Evolutionary conservation across 2,888 invertebrate genomes (phyloP), one percentile per base, ranked within the genome.

Genomic region (Watsonalla binaria): DNA sequence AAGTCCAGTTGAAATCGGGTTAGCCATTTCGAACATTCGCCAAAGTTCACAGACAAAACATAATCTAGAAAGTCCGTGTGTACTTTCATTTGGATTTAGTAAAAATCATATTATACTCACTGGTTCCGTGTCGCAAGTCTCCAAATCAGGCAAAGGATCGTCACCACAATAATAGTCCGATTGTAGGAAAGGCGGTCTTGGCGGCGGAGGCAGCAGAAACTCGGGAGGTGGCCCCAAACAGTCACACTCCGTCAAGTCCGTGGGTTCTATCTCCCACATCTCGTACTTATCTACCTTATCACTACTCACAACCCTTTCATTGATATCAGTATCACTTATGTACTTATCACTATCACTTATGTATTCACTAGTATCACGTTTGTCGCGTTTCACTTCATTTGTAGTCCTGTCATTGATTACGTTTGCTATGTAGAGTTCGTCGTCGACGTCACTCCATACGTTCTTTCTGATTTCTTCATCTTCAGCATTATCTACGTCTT

Each of bases 81-180:
- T 24, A 24, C 24, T 24, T 24, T 24, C 24, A 24, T 24, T 24
- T 24, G 24, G 24, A 24, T 24, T 24, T 24, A 24, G 4, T 24
- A 24, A 24, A 24, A 24, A 15, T 39, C 51, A 5, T 14, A 33
- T 33, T 9, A 48, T 24, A 93, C 94, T 94, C 85, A 95, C 95
- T 92, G 95, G 94, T 92, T 94, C 93, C 71, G 94, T 93, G 80
- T 95, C 94, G 84, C 95, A 95, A 70, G 94, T 94, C 84, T 95
- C 95, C 76, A 95, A 92, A 70, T 93, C 93, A 53, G 93, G 92
- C 70, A 95, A 92, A 49, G 94, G 93, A 66, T 94, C 93, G 80
- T 95, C 94, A 54, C 94, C 93, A 78, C 95, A 95, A 76, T 93
- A 93, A 70, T 93, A 92, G 54, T 94, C 93, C 59, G 93, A 92